These are phyloP conservation scores for Tychaedon coryphoeus DNA, from an alignment of 2,113 vertebrate genomes.

Conservation along the genomic window DNA sequence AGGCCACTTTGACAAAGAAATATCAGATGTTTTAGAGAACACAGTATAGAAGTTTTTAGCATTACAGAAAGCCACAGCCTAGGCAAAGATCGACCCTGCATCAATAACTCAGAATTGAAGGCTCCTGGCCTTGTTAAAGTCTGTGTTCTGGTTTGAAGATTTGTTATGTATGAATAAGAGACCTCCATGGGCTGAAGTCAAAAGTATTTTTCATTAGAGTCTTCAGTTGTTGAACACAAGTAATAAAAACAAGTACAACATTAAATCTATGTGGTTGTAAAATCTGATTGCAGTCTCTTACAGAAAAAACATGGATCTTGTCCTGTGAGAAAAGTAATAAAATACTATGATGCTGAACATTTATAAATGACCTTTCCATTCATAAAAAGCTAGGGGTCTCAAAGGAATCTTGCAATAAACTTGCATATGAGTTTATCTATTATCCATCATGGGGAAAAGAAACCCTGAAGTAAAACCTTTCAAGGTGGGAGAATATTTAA, in stretches of 20 bases:
- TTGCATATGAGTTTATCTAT: slow-evolving; percentile 55
- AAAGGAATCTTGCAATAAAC: slow-evolving; percentile 52
- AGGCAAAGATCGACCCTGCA: slow-evolving; percentile 1
- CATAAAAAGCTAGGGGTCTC: slow-evolving; percentile 64
- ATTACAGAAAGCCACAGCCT: slow-evolving; percentile 30
- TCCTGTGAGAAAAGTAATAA: slow-evolving; percentile 43
- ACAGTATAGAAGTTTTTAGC: background rate
- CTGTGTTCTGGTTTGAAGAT: background rate
- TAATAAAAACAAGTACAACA: slow-evolving; percentile 19
- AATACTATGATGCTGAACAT: slow-evolving; percentile 34
- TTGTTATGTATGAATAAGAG: background rate
- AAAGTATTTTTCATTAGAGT: background rate
- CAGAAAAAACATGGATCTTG: background rate
- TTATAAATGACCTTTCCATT: slow-evolving; percentile 70
- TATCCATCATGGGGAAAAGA: slow-evolving; percentile 52
- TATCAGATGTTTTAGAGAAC: background rate
- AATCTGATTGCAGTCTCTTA: slow-evolving; percentile 1
- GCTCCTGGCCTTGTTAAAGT: background rate
- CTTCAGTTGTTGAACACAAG: slow-evolving; percentile 19
- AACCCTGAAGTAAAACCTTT: background rate
- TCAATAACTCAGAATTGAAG: slow-evolving; percentile 32
- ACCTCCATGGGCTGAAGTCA: background rate
- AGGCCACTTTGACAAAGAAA: slow-evolving; percentile 17
- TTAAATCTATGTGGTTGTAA: background rate
- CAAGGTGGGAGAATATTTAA: background rate